Evolutionary conservation across 1,140 invertebrate species (phyloP).

Genomic region (Macrotrachela quadricornifera): DNA sequence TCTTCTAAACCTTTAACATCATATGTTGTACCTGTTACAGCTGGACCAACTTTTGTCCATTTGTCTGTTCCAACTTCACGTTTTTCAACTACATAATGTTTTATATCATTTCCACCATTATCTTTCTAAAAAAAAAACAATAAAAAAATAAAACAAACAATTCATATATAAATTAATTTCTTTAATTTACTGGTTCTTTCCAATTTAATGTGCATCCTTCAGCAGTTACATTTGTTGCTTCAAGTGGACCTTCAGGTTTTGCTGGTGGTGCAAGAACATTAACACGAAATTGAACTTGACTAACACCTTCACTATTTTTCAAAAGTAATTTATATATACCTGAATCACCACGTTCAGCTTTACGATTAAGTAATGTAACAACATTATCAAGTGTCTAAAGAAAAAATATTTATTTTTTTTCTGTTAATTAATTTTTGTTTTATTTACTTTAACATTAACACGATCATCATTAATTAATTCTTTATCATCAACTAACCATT

Average conservation of each 20-base stretch:
- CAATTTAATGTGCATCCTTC: slow-evolving; percentile 82
- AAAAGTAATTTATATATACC: slow-evolving; percentile 77
- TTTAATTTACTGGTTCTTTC: slow-evolving; percentile 74
- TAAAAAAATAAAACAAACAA: slow-evolving; percentile 77
- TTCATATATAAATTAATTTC: slow-evolving; percentile 64
- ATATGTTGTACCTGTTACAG: slow-evolving; percentile 47
- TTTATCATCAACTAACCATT: slow-evolving; percentile 66
- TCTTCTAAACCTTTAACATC: slow-evolving; percentile 71
- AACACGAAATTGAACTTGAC: slow-evolving; percentile 76
- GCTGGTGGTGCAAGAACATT: slow-evolving; percentile 56
- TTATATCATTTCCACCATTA: slow-evolving; percentile 66
- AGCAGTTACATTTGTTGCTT: slow-evolving; percentile 73
- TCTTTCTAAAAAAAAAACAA: slow-evolving; percentile 29
- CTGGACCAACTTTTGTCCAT: slow-evolving; percentile 8
- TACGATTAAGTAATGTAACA: slow-evolving; percentile 70
- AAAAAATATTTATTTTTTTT: slow-evolving; percentile 1
- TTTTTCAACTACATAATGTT: slow-evolving; percentile 89
- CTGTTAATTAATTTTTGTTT: not conserved
- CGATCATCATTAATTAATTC: slow-evolving; percentile 41
- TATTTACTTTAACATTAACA: not conserved
- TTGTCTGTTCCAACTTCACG: slow-evolving; percentile 45
- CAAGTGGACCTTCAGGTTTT: slow-evolving; percentile 54
- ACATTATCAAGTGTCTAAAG: slow-evolving; percentile 55
- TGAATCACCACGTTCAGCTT: slow-evolving; percentile 65
- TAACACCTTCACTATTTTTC: slow-evolving; percentile 77